Conservation (phyloP, 2,888 invertebrate species). For the Euzophera pinguis region DNA sequence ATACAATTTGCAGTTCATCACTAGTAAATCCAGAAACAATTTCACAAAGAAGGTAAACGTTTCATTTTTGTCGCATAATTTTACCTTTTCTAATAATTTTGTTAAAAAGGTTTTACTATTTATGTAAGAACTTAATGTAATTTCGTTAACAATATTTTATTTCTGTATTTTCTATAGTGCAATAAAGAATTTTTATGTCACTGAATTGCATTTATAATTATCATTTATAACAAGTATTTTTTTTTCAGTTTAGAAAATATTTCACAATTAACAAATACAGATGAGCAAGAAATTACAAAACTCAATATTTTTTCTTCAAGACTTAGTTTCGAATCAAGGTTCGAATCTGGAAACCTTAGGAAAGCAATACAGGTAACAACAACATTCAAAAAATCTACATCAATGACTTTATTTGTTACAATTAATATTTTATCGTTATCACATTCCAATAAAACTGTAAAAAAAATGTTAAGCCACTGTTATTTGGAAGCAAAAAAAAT, state of each 20-base stretch:
- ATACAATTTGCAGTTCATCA: conserved; percentile 51
- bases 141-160: too few species aligned
- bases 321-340: conserved; percentile 89
- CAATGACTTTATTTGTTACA: neutral
- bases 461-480: too few species aligned
- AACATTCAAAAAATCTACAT: neutral
- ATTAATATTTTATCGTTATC: too few species aligned
- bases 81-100: too few species aligned
- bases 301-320: conserved; percentile 57
- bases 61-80: too few species aligned
- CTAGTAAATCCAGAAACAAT: conserved; percentile 29
- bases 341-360: conserved; percentile 92
- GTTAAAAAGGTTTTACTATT: too few species aligned
- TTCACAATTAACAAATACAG: conserved; percentile 62
- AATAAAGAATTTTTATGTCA: too few species aligned
- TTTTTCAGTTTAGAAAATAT: conserved; percentile 53
- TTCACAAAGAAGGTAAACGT: conserved; percentile 51
- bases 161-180: too few species aligned
- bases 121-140: too few species aligned
- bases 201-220: neutral
- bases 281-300: conserved; percentile 71
- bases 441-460: too few species aligned
- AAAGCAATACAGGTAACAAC: conserved; percentile 86
- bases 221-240: neutral
- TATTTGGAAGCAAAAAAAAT: too few species aligned